phyloP scores from a whole-genome alignment of 2,888 invertebrate species.

The Phengaris arion region DNA sequence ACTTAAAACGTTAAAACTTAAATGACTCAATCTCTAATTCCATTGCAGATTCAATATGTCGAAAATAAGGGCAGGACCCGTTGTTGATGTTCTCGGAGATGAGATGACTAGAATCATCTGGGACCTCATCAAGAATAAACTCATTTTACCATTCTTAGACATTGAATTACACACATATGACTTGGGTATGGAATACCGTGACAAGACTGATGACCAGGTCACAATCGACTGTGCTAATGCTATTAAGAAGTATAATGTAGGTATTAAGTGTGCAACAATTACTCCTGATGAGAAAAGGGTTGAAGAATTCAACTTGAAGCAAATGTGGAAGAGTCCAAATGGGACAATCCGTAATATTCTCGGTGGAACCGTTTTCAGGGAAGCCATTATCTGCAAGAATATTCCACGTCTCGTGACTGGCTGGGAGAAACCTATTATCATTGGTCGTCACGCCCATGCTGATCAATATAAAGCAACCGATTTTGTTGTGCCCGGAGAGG shows the following conservation, averaged over 20 bases:
- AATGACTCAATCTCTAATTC: background rate
- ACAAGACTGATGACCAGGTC: constrained; percentile 95
- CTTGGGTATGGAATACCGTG: constrained; percentile 96
- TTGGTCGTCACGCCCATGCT: constrained; percentile 98
- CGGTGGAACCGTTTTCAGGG: constrained; percentile 90
- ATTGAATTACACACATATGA: constrained; percentile 96
- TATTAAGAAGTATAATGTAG: constrained; percentile 97
- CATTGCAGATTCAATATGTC: constrained; percentile 60
- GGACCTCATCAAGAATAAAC: constrained; percentile 98
- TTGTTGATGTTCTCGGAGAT: constrained; percentile 96
- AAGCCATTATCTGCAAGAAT: constrained; percentile 93
- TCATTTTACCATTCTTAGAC: constrained; percentile 97
- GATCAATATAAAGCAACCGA: constrained; percentile 99
- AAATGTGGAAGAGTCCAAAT: constrained; percentile 96
- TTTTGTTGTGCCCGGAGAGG: constrained; percentile 94
- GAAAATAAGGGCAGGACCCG: constrained; percentile 90
- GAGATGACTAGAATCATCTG: constrained; percentile 99
- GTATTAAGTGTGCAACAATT: constrained; percentile 99
- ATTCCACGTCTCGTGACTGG: constrained; percentile 96
- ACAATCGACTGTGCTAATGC: constrained; percentile 98
- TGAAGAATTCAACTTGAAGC: constrained; percentile 91
- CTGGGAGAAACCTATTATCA: constrained; percentile 98
- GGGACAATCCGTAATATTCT: constrained; percentile 93
- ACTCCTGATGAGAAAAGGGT: constrained; percentile 98
- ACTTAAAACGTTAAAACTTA: background rate